These are phyloP conservation scores for Sinotaia quadrata DNA, from an alignment of 2,888 invertebrate species.

Conservation along the genomic window DNA sequence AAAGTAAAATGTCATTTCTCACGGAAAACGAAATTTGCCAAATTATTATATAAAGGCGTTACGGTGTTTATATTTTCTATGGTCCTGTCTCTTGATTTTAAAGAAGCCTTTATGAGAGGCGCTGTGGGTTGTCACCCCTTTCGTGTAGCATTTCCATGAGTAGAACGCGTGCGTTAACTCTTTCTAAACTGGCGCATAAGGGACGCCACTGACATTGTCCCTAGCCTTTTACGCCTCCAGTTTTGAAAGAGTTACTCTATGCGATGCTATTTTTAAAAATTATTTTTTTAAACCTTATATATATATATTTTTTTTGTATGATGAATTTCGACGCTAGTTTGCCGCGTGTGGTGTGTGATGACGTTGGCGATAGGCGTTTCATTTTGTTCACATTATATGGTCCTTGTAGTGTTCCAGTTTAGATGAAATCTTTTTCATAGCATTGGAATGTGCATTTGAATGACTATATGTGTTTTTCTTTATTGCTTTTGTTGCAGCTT, in stretches of 20 bases:
- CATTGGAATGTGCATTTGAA: not conserved
- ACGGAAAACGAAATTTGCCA: too few species aligned
- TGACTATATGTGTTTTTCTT: not conserved
- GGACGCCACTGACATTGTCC: not conserved
- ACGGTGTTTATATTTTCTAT: too few species aligned
- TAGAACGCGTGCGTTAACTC: not conserved
- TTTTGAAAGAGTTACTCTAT: too few species aligned
- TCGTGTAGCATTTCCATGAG: not conserved
- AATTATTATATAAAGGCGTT: too few species aligned
- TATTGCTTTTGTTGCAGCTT: slow-evolving; percentile 7
- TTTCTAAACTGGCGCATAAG: not conserved
- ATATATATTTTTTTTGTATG: not conserved
- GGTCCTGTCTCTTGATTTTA: too few species aligned
- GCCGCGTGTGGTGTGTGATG: not conserved
- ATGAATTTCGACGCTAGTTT: not conserved
- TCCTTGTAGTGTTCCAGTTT: not conserved
- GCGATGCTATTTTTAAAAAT: not conserved
- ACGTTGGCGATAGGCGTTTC: not conserved
- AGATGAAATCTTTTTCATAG: not conserved
- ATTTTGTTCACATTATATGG: not conserved
- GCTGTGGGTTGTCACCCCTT: too few species aligned
- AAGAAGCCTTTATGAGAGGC: too few species aligned
- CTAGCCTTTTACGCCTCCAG: too few species aligned
- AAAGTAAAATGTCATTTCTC: too few species aligned
- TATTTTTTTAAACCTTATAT: not conserved